A percentile compares a stretch with the other conserved stretches of the same genome.
These are phyloP conservation scores for Cyclura pinguis DNA, from an alignment of 2,797 vertebrate species.

Conservation along the genomic window DNA sequence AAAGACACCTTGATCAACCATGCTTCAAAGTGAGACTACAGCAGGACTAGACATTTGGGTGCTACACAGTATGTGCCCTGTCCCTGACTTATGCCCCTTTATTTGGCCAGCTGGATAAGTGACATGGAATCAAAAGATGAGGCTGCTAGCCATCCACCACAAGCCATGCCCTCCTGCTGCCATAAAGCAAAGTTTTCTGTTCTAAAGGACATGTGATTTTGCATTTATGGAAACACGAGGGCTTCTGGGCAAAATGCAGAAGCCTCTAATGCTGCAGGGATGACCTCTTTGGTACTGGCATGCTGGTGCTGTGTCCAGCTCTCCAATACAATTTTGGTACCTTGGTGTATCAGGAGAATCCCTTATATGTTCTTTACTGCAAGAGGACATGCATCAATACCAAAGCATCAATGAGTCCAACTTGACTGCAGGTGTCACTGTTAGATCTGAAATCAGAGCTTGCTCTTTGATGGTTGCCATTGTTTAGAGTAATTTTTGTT, in stretches of 20 bases:
- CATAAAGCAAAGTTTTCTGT: neutral
- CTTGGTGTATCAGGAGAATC: neutral
- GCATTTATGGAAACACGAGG: neutral
- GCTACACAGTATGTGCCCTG: neutral
- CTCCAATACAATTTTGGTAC: slow-evolving; percentile 50
- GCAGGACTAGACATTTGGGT: neutral
- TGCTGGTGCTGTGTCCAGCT: slow-evolving; percentile 6
- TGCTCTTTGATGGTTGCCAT: slow-evolving; percentile 6
- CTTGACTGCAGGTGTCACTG: slow-evolving; percentile 83
- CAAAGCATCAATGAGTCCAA: slow-evolving; percentile 25
- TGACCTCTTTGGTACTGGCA: slow-evolving; percentile 28
- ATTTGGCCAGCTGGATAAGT: neutral
- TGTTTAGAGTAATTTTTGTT: slow-evolving; percentile 50
- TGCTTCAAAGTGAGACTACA: neutral
- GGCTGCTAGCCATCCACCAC: neutral
- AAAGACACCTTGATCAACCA: neutral
- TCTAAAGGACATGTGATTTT: neutral
- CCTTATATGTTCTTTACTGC: rapidly evolving
- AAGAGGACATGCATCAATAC: neutral
- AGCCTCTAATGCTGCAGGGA: slow-evolving; percentile 26
- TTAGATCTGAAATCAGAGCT: slow-evolving; percentile 77
- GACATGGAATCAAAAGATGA: neutral
- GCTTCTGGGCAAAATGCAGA: slow-evolving; percentile 21
- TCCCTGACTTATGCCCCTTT: neutral
- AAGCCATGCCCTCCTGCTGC: neutral